Base-by-base conservation (phyloP, 2,888 invertebrate species). In the Acanthosepion esculentum region DNA sequence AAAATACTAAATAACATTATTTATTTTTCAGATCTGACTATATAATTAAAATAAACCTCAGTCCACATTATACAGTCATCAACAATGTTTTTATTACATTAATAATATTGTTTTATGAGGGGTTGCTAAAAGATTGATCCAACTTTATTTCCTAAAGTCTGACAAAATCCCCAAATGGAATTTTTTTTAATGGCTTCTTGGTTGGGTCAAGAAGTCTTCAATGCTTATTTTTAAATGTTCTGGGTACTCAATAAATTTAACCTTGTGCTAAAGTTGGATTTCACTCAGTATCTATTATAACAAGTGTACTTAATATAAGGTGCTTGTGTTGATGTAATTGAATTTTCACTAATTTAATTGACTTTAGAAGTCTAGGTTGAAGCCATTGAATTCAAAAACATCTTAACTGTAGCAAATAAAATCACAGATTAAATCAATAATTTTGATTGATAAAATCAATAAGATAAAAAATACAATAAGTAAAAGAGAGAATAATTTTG, bases 381-480 rank as follows among this genome's bases (percentile, higher is more conserved):
- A 78, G 26, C 78, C 78, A 78, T n/a, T 78, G n/a, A 78, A 78
- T 29, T 78, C 78, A 78, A 78, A 78, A 78, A 78, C 78, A 78
- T 78, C 78, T 78, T 78, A 78, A 78, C 78, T 29, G 29, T n/a
- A 78, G 78, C 78, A 78, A 78, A 78, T 78, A 78, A 78, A 78
- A 78, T 78, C 78, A 78, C 78, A 78, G 78, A 78, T 78, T 29
- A 78, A 78, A 78, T 78, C 78, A 78, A 78, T 78, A 78, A 78
- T 78, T 78, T 78, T 78, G 78, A 8, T 29, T 78, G 78, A 78
- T 78, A 78, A 78, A 78, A 78, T 78, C 78, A 78, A 78, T 78
- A 78, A 29, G 78, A 78, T 29, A 12, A n/a, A 29, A 78, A 78
- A 78, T 8, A 64, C 23, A 55, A 55, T 20, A 18, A 4, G 20